phyloP scores from a whole-genome alignment of 2,888 invertebrate genomes.

The Carcina quercana region DNA sequence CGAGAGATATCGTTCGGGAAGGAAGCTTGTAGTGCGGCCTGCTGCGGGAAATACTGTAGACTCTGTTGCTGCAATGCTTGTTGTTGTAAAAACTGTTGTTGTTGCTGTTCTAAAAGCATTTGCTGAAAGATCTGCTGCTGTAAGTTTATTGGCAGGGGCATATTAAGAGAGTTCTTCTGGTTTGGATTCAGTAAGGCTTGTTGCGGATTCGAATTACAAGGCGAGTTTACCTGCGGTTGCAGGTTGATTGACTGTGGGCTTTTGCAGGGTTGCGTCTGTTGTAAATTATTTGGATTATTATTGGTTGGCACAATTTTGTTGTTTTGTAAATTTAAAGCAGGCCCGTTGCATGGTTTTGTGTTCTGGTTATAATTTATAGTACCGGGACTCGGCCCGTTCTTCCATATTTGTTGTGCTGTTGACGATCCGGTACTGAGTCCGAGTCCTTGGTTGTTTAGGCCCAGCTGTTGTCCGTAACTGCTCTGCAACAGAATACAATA shows the following conservation, averaged over 20 bases:
- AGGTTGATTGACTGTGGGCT: conserved; percentile 14
- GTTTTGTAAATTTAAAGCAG: conserved; percentile 1
- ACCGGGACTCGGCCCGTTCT: conserved; percentile 2
- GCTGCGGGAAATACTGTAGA: no score
- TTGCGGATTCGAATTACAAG: no score
- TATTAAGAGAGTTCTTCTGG: no score
- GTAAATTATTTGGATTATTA: conserved; percentile 6
- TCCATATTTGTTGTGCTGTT: conserved; percentile 2
- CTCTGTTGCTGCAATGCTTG: conserved; percentile 4
- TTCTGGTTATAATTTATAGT: conserved; percentile 1
- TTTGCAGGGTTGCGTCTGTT: conserved; percentile 19
- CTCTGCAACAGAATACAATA: conserved; percentile 1
- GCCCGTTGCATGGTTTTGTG: background rate
- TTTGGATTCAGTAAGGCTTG: no score
- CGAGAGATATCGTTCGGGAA: conserved; percentile 3
- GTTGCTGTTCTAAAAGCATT: conserved; percentile 13
- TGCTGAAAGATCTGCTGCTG: conserved; percentile 4
- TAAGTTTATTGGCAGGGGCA: no score
- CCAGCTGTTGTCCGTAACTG: conserved; percentile 1
- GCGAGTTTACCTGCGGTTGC: no score
- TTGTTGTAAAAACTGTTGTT: conserved; percentile 15
- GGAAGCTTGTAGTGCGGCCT: background rate
- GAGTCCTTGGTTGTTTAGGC: background rate
- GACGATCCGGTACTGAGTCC: background rate
- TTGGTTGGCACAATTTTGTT: background rate